A percentile compares a stretch with the other conserved stretches of the same genome.
Evolutionary conservation across 2,797 vertebrate genomes (phyloP).

Genomic region (Argentina silus): DNA sequence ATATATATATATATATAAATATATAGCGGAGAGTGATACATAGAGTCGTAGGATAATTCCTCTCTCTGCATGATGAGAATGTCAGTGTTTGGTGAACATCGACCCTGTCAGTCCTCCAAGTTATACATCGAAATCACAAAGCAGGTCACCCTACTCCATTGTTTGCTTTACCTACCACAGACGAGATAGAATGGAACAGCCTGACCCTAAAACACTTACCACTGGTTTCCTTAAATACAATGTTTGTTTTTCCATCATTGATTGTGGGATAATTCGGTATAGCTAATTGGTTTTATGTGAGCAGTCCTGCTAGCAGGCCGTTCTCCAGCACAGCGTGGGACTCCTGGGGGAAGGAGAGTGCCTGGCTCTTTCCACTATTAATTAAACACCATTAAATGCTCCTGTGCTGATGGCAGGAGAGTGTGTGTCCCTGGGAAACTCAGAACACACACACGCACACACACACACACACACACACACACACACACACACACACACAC

Average conservation of each 20-base stretch:
- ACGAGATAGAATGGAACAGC: background rate
- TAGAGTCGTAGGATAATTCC: no score
- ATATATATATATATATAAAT: no score
- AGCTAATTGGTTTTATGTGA: constrained; percentile 60
- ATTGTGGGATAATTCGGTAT: constrained; percentile 54
- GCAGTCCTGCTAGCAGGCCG: constrained; percentile 28
- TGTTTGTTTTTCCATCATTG: constrained; percentile 48
- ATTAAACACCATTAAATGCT: constrained; percentile 50
- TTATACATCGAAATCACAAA: no score
- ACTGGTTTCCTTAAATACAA: constrained; percentile 1
- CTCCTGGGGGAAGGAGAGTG: constrained; percentile 22
- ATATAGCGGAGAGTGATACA: no score
- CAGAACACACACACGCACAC: background rate
- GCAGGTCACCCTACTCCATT: background rate
- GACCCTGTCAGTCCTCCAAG: no score
- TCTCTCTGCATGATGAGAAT: no score
- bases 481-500: constrained; percentile 4
- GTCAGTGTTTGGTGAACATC: no score
- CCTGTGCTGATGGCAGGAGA: constrained; percentile 16
- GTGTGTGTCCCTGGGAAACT: constrained; percentile 18
- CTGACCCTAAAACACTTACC: background rate
- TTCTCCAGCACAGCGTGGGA: constrained; percentile 19
- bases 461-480: constrained; percentile 12
- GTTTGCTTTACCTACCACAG: background rate
- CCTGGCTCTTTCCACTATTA: constrained; percentile 43